Base-by-base conservation (phyloP, 2,113 vertebrate species). In the Eidolon helvum region DNA sequence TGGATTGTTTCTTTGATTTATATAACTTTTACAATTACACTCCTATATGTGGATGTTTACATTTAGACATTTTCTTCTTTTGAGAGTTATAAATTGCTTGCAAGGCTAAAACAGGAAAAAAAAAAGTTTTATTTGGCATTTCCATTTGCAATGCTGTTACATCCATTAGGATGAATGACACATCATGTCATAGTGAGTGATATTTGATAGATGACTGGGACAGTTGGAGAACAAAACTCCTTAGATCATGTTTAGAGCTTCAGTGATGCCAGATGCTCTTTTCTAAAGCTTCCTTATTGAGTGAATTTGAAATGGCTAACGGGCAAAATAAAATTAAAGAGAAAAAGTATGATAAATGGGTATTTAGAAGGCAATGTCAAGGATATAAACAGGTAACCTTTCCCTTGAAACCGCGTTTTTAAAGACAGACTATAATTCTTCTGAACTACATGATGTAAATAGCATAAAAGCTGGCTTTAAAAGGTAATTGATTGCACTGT, bases 341-440 rank as follows among this genome's bases (percentile, higher is more conserved):
- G 63, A 40, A 92, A n/a, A 74, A 35, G 43, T 68, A 53, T 90
- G 97, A 94, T 96, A 83, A 96, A 95, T 91, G 91, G 96, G 35
- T 26, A 65, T 80, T 87, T 82, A 59, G 45, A 92, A 96, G 66
- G 65, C 88, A 95, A 96, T 97, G 86, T 87, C 91, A 93, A 90
- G 66, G 55, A 80, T 79, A 94, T 85, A 96, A 97, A 57, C 35
- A 33, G 21, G 28, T n/a, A 93, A 82, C 1, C 9, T 91, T 86
- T 84, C 74, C 85, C 86, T 94, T 78, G 84, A 92, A 97, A 95
- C 21, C 30, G 10, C 5, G 7, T 82, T 95, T 69, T 57, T 84
- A 90, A 94, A 86, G 87, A 82, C 65, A 94, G 86, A 84, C 80
- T 87, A 65, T 95, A 96, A 95, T 85, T 98, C 85, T 97, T 83